Percentiles rank a stretch among this genome's conserved stretches.
Evolutionary conservation across 2,113 vertebrate species (phyloP).

Genomic region (Australoheros scitulus): DNA sequence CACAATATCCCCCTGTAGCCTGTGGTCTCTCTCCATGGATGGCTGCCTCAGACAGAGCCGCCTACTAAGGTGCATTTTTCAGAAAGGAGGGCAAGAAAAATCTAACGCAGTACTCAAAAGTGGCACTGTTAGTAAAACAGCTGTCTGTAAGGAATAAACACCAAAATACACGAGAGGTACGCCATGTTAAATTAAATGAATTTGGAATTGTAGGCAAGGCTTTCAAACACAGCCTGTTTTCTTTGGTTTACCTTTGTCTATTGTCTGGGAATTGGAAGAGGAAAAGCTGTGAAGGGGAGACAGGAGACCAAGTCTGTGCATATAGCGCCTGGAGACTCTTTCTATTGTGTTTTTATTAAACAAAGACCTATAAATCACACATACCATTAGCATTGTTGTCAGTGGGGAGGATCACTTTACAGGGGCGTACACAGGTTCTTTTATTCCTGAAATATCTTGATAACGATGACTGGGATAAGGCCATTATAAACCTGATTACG

Average conservation of each 20-base stretch:
- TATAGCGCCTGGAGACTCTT: conserved; percentile 3
- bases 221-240: neutral
- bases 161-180: neutral
- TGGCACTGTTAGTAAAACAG: neutral
- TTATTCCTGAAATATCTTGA: conserved; percentile 22
- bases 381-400: conserved; percentile 14
- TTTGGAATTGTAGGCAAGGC: neutral
- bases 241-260: conserved; percentile 43
- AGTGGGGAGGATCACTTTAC: conserved; percentile 50
- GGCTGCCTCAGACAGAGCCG: conserved; percentile 42
- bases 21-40: conserved; percentile 44
- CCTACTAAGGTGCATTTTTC: conserved; percentile 64
- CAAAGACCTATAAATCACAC: conserved; percentile 49
- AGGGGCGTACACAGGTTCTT: conserved; percentile 26
- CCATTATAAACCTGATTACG: conserved; percentile 40
- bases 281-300: neutral
- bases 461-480: conserved; percentile 45
- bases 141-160: neutral
- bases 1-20: conserved; percentile 65
- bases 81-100: conserved; percentile 12
- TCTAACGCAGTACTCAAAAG: neutral
- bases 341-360: conserved; percentile 43
- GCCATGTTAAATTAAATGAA: neutral
- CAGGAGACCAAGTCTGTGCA: neutral
- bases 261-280: conserved; percentile 31